Evolutionary conservation across 2,797 vertebrate genomes (phyloP), one percentile per base, ranked within the genome.

Genomic region (Salmo trutta): DNA sequence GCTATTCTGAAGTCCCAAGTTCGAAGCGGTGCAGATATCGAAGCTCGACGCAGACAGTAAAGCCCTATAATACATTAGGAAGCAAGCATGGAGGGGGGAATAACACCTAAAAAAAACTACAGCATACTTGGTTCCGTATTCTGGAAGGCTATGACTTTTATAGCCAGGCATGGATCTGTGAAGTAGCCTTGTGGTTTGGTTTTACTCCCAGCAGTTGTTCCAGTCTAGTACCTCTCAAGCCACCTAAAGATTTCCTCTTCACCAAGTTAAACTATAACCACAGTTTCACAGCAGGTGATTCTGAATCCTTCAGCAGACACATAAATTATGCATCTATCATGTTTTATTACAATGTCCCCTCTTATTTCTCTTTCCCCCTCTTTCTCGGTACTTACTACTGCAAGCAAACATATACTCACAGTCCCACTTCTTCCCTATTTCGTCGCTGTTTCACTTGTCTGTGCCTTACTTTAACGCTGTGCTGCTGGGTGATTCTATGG

Each of bases 201-300:
- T 79, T 81, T 73, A 54, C 62, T 83, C 75, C 29, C 81, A 76
- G 79, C 76, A 24, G 65, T 82, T 73, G 68, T 74, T 77, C 64
- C 47, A 76, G 65, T 82, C 66, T 71, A 81, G 65, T 68, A 56
- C 73, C 85, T 83, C 66, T 78, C 29, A 29, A 82, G 24, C 27
- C 16, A 16, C 33, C 67, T 41, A 19, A 33, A 36, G 33, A 19
- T 29, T 68, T 36, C 31, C 66, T 68, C 21, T 65, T 65, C 21
- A 65, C 62, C 6, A 65, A 24, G 3, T 65, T 24, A 79, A 84
- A 75, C 75, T 82, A 65, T 75, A 83, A 66, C 81, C 73, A 17
- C 84, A 19, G 31, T 76, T 77, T 79, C 78, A 62, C 68, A 19
- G 19, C 27, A 67, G 21, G 62, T 8, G 74, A 71, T 77, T 77